A percentile compares a stretch with the other conserved stretches of the same genome.
These are phyloP conservation scores for Myotis daubentonii DNA, from an alignment of 2,797 vertebrate species.

Conservation along the genomic window DNA sequence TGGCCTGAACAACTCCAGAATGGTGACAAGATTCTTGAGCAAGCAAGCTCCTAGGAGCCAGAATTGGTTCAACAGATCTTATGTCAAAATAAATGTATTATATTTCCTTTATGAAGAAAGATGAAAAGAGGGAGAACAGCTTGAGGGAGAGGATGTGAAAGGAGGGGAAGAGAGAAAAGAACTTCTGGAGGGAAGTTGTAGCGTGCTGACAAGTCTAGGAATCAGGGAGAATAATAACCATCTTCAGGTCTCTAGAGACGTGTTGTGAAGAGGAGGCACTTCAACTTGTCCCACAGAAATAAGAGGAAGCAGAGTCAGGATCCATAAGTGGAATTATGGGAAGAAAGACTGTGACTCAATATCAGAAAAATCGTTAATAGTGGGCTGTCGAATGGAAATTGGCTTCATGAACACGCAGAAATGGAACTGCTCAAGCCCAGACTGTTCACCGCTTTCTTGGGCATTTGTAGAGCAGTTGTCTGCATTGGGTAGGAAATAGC, in stretches of 20 bases:
- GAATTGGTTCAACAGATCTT: neutral
- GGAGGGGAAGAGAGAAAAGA: neutral
- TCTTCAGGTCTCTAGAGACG: neutral
- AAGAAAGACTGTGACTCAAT: neutral
- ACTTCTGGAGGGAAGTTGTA: neutral
- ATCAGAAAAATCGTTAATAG: neutral
- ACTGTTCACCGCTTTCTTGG: neutral
- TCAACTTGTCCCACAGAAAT: neutral
- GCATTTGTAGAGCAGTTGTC: neutral
- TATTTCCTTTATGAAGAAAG: constrained; percentile 32
- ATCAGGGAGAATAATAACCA: neutral
- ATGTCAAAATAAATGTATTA: neutral
- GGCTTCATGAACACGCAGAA: neutral
- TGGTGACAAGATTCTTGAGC: neutral
- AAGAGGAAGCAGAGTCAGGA: neutral
- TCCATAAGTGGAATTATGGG: neutral
- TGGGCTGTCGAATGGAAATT: neutral
- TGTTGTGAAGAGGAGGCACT: neutral
- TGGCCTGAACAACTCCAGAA: neutral
- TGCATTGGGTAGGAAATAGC: neutral
- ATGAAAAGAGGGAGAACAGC: neutral
- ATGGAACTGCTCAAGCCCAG: neutral
- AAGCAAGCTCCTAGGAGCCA: neutral
- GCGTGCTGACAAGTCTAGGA: neutral
- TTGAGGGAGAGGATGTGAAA: neutral